These are phyloP conservation scores for Microcebus lehilahytsara DNA, from an alignment of 2,113 vertebrate genomes.

Conservation along the genomic window DNA sequence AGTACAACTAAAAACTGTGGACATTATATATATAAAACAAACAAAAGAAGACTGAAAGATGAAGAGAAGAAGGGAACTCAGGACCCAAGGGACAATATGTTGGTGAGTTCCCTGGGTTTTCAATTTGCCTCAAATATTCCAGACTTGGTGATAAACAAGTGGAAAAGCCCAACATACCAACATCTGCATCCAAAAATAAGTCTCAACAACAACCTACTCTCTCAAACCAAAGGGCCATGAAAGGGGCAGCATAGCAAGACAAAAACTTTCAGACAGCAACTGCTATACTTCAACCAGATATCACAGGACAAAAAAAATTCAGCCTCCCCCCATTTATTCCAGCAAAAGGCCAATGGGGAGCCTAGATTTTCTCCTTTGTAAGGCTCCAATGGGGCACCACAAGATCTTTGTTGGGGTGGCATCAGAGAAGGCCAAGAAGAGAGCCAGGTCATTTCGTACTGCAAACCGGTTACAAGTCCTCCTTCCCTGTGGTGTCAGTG, in stretches of 20 bases:
- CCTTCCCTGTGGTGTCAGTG: not conserved
- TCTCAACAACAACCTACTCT: not conserved
- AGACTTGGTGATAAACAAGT: not conserved
- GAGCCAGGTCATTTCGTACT: not conserved
- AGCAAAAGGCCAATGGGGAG: not conserved
- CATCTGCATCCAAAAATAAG: not conserved
- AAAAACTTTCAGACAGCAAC: not conserved
- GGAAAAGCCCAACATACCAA: not conserved
- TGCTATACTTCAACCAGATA: not conserved
- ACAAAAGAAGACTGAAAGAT: not conserved
- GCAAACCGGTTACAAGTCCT: not conserved
- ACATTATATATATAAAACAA: not conserved
- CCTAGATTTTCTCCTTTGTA: not conserved
- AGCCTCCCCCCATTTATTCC: not conserved
- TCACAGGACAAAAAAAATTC: not conserved
- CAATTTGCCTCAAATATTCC: not conserved
- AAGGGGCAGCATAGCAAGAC: not conserved
- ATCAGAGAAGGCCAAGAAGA: not conserved
- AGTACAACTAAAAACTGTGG: not conserved
- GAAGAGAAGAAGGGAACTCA: not conserved
- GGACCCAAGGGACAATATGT: not conserved
- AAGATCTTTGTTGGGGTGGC: not conserved
- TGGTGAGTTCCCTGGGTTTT: not conserved
- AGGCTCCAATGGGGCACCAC: not conserved
- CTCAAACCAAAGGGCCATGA: not conserved